Conservation (phyloP, 1,140 invertebrate genomes). For the Carposina sasakii region DNA sequence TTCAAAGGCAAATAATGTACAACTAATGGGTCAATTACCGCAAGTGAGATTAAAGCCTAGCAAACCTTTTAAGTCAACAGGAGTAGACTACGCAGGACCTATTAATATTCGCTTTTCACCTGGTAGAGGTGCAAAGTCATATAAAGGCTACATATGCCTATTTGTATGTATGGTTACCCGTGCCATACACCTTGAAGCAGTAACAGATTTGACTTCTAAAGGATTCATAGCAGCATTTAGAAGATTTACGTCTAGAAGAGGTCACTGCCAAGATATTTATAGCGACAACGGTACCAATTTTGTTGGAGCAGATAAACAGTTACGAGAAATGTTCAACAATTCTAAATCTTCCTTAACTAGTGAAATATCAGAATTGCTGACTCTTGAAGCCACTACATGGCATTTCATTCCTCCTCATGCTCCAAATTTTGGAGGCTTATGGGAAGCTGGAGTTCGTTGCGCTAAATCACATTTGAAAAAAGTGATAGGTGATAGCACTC, state of each 20-base stretch:
- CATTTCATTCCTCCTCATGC: not conserved
- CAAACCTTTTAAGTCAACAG: slow-evolving; percentile 30
- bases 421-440: not conserved
- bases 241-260: slow-evolving; percentile 37
- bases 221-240: slow-evolving; percentile 36
- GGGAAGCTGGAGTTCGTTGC: not conserved
- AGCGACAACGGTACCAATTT: slow-evolving; percentile 29
- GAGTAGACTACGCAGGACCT: slow-evolving; percentile 40
- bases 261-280: slow-evolving; percentile 21
- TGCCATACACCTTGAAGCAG: slow-evolving; percentile 16
- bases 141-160: slow-evolving; percentile 16
- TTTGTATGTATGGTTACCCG: slow-evolving; percentile 15
- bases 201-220: slow-evolving; percentile 28
- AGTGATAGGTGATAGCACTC: not conserved
- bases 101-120: slow-evolving; percentile 14
- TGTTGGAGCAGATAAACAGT: not conserved
- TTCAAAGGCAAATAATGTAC: not conserved
- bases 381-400: not conserved
- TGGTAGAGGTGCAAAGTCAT: slow-evolving; percentile 5
- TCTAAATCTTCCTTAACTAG: not conserved
- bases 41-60: slow-evolving; percentile 18
- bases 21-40: slow-evolving; percentile 17
- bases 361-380: not conserved
- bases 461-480: not conserved
- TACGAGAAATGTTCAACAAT: not conserved